Base-by-base conservation (phyloP, 2,797 vertebrate species). In the Darevskia nairensis region DNA sequence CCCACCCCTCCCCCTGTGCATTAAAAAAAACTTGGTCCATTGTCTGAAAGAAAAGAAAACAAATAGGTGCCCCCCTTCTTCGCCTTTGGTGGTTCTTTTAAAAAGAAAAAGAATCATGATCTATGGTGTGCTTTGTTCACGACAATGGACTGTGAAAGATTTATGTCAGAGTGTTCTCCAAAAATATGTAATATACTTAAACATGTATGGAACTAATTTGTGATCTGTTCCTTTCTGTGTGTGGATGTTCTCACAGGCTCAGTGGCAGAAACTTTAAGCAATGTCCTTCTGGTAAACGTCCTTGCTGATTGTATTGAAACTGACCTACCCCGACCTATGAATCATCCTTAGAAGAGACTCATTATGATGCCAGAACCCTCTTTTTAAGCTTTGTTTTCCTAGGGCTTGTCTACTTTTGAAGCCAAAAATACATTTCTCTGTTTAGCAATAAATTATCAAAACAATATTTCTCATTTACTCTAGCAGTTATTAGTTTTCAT, bases 141-240 rank as follows among this genome's bases (percentile, higher is more conserved):
- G 61, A 75, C n/a, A 76, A 35, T 86, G 61, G 50, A 7, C 3
- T 8, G 80, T 2, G 23, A 79, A 89, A 84, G 4, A n/a, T 0
- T 19, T 77, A 46, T 82, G 55, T 85, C 64, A 91, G 2, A 19
- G 11, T 86, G n/a, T 69, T 79, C 76, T 79, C 76, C 3, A 79
- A 8, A 80, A 50, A 17, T 61, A 89, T 1, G 6, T 78, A 80
- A 69, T 86, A 80, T 10, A 3, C 4, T 29, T 69, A 79, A 90
- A 86, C 72, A 75, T 75, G 74, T 69, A 11, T 0, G 83, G 64
- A 86, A 32, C 55, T 88, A 13, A 44, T 81, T 11, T 32, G 13
- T 25, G 1, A 2, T 87, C 82, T 76, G 0, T 69, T 50, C 13
- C 29, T 35, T 50, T 23, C 39, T 35, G 21, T 64, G 2, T 7